These are phyloP conservation scores for Crambe crambe DNA, from an alignment of 37 sponge, comb jelly and placozoan genomes.

Conservation along the genomic window DNA sequence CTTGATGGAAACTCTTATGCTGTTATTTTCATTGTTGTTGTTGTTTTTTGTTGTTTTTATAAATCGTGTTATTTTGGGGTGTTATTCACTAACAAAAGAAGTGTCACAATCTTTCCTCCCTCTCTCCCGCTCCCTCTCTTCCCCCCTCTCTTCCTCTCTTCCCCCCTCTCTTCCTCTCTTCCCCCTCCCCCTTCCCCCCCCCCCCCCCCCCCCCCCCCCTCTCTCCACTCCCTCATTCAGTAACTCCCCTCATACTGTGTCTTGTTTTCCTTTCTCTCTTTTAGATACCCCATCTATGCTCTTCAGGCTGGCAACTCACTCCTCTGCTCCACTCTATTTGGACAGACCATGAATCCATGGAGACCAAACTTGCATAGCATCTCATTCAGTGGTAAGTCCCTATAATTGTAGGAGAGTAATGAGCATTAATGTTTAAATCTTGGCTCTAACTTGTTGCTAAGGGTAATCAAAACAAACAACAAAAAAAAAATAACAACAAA, in stretches of 20 bases:
- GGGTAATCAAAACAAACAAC: too few species aligned
- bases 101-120: too few species aligned
- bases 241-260: too few species aligned
- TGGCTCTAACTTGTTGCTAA: too few species aligned
- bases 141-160: conserved; percentile 3
- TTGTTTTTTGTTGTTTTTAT: too few species aligned
- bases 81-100: too few species aligned
- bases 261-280: conserved; percentile 7
- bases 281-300: conserved; percentile 1
- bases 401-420: too few species aligned
- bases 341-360: conserved; percentile 52
- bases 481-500: too few species aligned
- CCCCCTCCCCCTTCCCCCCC: conserved; percentile 24
- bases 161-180: conserved; percentile 17
- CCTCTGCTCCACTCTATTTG: conserved; percentile 47
- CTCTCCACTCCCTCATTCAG: not conserved
- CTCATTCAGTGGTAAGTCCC: conserved; percentile 13
- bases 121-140: conserved; percentile 6
- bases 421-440: too few species aligned
- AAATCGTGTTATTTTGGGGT: too few species aligned
- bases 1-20: too few species aligned
- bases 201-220: conserved; percentile 8
- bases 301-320: conserved; percentile 18
- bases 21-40: too few species aligned
- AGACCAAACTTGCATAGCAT: conserved; percentile 18